These are phyloP conservation scores for Pelodytes ibericus DNA, from an alignment of 2,797 vertebrate genomes.

Conservation along the genomic window DNA sequence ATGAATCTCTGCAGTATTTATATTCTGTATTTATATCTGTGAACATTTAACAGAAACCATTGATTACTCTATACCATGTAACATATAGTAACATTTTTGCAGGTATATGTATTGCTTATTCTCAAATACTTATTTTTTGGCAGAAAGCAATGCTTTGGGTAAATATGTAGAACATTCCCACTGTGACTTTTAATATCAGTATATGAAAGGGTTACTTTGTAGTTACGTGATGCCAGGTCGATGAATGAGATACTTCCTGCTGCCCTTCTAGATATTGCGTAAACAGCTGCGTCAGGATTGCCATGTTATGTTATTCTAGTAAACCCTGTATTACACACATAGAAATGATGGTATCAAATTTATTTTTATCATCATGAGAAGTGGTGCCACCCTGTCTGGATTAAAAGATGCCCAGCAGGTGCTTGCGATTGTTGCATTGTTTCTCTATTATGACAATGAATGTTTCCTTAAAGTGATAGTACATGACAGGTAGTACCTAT, in stretches of 20 bases:
- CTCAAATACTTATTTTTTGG: too few relatives aligned
- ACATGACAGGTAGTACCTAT: too few relatives aligned
- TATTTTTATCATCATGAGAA: constrained; percentile 5
- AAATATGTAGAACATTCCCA: too few relatives aligned
- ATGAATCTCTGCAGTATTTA: too few relatives aligned
- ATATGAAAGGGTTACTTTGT: constrained; percentile 2
- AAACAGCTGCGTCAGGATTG: constrained; percentile 1
- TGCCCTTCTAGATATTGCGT: not conserved
- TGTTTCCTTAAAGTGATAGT: too few relatives aligned
- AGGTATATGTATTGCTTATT: too few relatives aligned
- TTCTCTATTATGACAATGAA: not conserved
- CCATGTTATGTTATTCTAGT: not conserved
- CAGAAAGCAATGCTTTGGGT: too few relatives aligned
- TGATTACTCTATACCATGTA: too few relatives aligned
- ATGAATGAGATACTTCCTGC: not conserved
- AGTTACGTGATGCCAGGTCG: not conserved
- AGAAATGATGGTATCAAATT: not conserved
- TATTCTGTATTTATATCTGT: too few relatives aligned
- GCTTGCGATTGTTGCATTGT: not conserved
- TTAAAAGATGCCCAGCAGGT: not conserved
- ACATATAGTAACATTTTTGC: too few relatives aligned
- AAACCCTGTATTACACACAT: not conserved
- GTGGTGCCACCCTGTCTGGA: not conserved
- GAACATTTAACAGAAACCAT: too few relatives aligned
- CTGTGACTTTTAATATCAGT: too few relatives aligned